phyloP scores from a whole-genome alignment of 2,888 invertebrate genomes.

The Macaria notata region DNA sequence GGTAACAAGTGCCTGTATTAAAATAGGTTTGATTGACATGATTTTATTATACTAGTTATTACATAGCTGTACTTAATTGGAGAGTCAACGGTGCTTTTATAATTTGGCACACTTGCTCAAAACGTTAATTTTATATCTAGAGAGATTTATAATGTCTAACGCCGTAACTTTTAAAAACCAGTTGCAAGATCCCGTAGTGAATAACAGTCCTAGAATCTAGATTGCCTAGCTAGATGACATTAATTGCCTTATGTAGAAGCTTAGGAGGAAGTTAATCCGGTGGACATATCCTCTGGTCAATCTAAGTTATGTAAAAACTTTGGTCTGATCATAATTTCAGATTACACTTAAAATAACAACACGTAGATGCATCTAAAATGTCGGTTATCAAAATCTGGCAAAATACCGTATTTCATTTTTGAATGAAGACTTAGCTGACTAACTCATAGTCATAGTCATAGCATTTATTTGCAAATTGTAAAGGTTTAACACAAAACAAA shows the following conservation, averaged over 20 bases:
- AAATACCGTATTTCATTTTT: no score
- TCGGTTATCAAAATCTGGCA: no score
- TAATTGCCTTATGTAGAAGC: conserved; percentile 9
- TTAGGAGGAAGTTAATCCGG: conserved; percentile 10
- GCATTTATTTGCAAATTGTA: no score
- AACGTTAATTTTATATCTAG: conserved; percentile 11
- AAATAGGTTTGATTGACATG: conserved; percentile 28
- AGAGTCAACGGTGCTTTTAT: conserved; percentile 29
- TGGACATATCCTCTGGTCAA: conserved; percentile 2
- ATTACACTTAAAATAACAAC: no score
- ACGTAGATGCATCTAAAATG: no score
- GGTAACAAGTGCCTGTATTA: conserved; percentile 23
- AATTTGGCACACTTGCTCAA: conserved; percentile 37
- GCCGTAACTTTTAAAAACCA: conserved; percentile 16
- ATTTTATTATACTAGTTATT: conserved; percentile 25
- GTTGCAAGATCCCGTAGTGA: conserved; percentile 17
- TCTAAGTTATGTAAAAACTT: conserved; percentile 13
- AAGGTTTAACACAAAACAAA: no score
- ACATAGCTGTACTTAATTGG: conserved; percentile 32
- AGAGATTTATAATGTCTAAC: conserved; percentile 26
- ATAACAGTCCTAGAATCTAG: conserved; percentile 8
- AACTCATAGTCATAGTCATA: no score
- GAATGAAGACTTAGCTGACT: no score
- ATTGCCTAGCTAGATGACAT: conserved; percentile 1
- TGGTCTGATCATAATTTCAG: no score